phyloP scores from a whole-genome alignment of 2,113 vertebrate genomes.

The Myodes glareolus region DNA sequence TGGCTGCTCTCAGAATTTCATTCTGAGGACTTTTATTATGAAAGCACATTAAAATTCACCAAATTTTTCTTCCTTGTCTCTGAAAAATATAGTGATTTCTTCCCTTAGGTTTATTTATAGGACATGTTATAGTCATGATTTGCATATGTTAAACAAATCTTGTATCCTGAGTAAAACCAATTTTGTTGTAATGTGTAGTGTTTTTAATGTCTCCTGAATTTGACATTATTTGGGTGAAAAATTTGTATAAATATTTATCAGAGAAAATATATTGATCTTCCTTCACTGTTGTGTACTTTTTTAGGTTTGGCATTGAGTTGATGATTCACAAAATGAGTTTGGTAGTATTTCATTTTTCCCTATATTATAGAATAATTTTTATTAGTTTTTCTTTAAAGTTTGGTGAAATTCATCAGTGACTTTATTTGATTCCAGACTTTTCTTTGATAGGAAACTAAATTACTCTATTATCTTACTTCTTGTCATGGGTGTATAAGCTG shows the following conservation, averaged over 20 bases:
- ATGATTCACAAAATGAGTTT: not conserved
- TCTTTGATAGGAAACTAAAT: not conserved
- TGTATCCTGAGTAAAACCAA: not conserved
- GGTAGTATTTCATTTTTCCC: not conserved
- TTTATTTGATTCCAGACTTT: not conserved
- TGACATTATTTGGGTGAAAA: not conserved
- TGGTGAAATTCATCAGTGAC: not conserved
- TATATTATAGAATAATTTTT: not conserved
- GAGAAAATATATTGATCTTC: not conserved
- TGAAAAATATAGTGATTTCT: not conserved
- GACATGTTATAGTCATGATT: not conserved
- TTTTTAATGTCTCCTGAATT: not conserved
- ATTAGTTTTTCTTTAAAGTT: not conserved
- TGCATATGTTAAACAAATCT: not conserved
- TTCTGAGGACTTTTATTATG: not conserved
- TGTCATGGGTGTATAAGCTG: too few species aligned
- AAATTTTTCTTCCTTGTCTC: not conserved
- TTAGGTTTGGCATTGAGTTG: not conserved
- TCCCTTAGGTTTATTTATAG: not conserved
- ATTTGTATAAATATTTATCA: not conserved
- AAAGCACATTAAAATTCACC: not conserved
- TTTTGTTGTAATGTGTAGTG: not conserved
- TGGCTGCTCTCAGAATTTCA: not conserved
- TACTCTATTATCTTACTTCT: too few species aligned
- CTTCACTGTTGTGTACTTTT: not conserved